Evolutionary conservation across 1,140 invertebrate species (phyloP).

Genomic region (Drosophila novamexicana): DNA sequence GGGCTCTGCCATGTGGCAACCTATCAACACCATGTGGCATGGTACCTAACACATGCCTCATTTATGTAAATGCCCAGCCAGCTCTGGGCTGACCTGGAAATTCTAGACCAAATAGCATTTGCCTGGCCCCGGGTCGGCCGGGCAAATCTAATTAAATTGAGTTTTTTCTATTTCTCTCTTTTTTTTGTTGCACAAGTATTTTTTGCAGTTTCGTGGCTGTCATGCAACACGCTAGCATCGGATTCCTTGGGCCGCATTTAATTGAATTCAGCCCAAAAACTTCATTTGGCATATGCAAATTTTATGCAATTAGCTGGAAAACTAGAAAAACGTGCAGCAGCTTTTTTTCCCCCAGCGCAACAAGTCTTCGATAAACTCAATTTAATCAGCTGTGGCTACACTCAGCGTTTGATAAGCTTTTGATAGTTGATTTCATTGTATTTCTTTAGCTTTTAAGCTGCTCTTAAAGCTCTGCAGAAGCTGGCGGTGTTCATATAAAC

Average conservation of each 20-base stretch:
- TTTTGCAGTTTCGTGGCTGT: conserved; percentile 35
- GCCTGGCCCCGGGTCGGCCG: neutral
- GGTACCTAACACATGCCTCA: conserved; percentile 19
- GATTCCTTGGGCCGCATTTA: conserved; percentile 21
- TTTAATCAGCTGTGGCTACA: conserved; percentile 17
- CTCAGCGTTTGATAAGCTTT: neutral
- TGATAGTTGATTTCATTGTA: neutral
- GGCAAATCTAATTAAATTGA: conserved; percentile 64
- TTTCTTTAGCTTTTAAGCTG: neutral
- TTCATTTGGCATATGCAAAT: conserved; percentile 64
- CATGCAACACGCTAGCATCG: conserved; percentile 67
- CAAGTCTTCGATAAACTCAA: conserved; percentile 12
- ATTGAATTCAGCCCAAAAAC: conserved; percentile 46
- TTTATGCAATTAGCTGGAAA: conserved; percentile 59
- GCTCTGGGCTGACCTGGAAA: conserved; percentile 58
- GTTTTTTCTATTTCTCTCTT: conserved; percentile 10
- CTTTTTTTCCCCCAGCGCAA: conserved; percentile 9
- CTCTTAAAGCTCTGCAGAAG: too few relatives aligned
- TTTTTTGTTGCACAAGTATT: neutral
- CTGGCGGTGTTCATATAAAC: too few relatives aligned
- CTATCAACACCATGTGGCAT: conserved; percentile 35
- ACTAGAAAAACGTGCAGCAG: conserved; percentile 36
- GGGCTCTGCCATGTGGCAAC: conserved; percentile 44
- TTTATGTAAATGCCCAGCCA: conserved; percentile 4
- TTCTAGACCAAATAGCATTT: conserved; percentile 32